phyloP scores from a whole-genome alignment of 2,113 vertebrate species.

The Coptodon bakossiorum region DNA sequence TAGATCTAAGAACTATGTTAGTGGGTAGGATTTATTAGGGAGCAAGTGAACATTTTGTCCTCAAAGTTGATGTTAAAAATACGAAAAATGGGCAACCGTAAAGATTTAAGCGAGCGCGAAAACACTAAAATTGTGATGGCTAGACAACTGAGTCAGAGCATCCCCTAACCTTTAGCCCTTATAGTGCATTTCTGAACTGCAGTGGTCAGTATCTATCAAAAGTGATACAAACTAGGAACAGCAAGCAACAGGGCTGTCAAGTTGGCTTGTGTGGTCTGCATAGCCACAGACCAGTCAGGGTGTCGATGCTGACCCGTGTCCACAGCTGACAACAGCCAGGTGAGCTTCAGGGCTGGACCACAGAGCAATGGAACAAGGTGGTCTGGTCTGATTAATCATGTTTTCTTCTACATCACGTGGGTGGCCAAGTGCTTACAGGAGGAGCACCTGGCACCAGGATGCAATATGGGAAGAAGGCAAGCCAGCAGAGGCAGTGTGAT shows the following conservation, averaged over 20 bases:
- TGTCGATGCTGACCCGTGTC: neutral
- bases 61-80: neutral
- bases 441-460: neutral
- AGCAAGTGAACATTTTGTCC: neutral
- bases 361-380: neutral
- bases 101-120: neutral
- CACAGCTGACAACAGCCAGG: neutral
- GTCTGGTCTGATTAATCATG: neutral
- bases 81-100: neutral
- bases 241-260: neutral
- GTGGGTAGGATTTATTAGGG: neutral
- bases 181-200: neutral
- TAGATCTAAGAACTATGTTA: neutral
- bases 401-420: neutral
- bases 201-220: neutral
- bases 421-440: neutral
- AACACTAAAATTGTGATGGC: neutral
- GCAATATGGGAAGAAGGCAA: neutral
- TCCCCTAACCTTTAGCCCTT: neutral
- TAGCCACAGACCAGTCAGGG: neutral
- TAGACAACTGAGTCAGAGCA: neutral
- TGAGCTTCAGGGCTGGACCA: neutral
- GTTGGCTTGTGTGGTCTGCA: neutral
- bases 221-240: neutral
- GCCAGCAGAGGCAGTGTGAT: neutral